Percentiles rank a stretch among this genome's conserved stretches.
Conservation (phyloP, 2,113 vertebrate species). For the Nasalis larvatus region DNA sequence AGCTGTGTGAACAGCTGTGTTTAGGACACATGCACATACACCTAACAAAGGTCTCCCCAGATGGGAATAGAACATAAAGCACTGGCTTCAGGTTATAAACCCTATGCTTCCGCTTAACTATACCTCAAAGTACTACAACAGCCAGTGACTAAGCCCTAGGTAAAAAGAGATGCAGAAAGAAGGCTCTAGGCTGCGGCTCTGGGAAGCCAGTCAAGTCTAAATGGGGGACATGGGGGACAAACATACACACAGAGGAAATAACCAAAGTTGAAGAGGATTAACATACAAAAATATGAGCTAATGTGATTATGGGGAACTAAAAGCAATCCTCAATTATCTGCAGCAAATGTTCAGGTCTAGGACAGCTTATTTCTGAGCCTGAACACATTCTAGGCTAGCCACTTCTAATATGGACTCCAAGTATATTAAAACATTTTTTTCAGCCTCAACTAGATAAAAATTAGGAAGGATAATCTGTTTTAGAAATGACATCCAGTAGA, state of each 20-base stretch:
- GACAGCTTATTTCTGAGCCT: slow-evolving; percentile 1
- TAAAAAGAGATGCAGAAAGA: slow-evolving; percentile 8
- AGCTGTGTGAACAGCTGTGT: background rate
- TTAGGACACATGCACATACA: background rate
- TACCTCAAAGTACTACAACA: background rate
- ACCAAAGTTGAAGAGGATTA: slow-evolving; percentile 44
- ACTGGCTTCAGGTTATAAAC: background rate
- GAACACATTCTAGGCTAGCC: background rate
- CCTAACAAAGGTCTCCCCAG: background rate
- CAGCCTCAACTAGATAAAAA: slow-evolving; percentile 6
- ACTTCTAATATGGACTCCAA: background rate
- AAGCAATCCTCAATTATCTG: slow-evolving; percentile 29
- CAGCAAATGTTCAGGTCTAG: background rate
- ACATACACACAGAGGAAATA: background rate
- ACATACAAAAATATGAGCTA: slow-evolving; percentile 39
- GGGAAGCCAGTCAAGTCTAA: background rate
- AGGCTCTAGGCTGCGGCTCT: background rate
- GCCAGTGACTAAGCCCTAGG: background rate
- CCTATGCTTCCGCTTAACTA: background rate
- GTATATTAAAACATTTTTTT: slow-evolving; percentile 38
- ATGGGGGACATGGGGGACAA: background rate
- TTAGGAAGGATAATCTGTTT: slow-evolving; percentile 32
- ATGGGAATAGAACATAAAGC: background rate
- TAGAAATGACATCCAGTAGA: background rate
- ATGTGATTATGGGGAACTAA: slow-evolving; percentile 46